These are phyloP conservation scores for Epistrophe eligans DNA, from an alignment of 2,888 invertebrate genomes.

Conservation along the genomic window DNA sequence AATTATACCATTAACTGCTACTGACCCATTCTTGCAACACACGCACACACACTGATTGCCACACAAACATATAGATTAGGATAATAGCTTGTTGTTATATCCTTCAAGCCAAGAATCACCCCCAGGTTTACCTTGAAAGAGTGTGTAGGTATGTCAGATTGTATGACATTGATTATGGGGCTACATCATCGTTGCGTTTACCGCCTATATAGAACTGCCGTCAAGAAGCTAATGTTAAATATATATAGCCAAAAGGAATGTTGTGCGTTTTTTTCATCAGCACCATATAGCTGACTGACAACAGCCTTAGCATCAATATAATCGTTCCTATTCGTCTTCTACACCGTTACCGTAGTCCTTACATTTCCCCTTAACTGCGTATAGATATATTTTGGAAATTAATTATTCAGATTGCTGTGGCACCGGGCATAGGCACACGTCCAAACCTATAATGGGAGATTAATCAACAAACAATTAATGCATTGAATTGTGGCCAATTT, in stretches of 20 bases:
- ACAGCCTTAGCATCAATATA: background rate
- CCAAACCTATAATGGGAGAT: conserved; percentile 47
- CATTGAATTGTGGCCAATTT: conserved; percentile 61
- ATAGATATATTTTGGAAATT: conserved; percentile 47
- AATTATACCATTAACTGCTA: conserved; percentile 60
- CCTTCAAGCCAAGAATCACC: conserved; percentile 33
- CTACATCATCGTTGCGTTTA: conserved; percentile 14
- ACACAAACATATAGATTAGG: conserved; percentile 46
- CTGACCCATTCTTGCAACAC: conserved; percentile 24
- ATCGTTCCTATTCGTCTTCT: background rate
- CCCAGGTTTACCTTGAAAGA: conserved; percentile 24
- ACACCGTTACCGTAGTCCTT: background rate
- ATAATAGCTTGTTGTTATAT: conserved; percentile 36
- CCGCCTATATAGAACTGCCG: background rate
- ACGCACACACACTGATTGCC: background rate
- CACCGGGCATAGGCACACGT: conserved; percentile 38
- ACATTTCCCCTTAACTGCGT: background rate
- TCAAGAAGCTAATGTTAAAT: background rate
- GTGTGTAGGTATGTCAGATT: background rate
- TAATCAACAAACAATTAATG: conserved; percentile 72
- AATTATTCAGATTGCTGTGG: conserved; percentile 57
- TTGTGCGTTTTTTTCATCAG: background rate
- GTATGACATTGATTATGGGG: conserved; percentile 49
- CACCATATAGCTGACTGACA: background rate
- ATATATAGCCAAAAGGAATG: background rate